Percentiles rank a stretch among this genome's conserved stretches.
Conservation (phyloP, 2,888 invertebrate genomes). For the Volucella zonaria region DNA sequence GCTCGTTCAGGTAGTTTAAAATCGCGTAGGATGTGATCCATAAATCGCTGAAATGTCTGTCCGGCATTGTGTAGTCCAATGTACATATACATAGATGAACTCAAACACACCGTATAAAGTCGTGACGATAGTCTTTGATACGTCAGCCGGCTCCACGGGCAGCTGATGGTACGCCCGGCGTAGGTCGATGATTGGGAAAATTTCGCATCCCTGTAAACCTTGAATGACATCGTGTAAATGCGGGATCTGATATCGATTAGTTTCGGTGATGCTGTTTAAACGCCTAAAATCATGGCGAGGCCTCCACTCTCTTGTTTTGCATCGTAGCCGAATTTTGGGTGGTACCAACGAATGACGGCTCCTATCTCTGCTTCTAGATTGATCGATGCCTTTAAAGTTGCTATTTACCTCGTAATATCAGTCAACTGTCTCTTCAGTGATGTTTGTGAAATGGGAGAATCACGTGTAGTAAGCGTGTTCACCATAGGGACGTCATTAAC, state of each 20-base stretch:
- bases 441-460: background rate
- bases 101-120: slow-evolving; percentile 67
- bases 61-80: slow-evolving; percentile 45
- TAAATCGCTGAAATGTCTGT: no score
- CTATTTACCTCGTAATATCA: no score
- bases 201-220: slow-evolving; percentile 66
- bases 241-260: slow-evolving; percentile 56
- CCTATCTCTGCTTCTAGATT: no score
- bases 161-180: no score
- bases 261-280: no score
- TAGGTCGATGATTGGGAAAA: slow-evolving; percentile 73
- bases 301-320: slow-evolving; percentile 1
- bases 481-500: background rate
- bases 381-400: no score
- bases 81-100: slow-evolving; percentile 67
- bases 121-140: background rate
- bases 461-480: background rate
- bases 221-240: slow-evolving; percentile 61
- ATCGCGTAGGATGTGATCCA: no score
- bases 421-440: background rate
- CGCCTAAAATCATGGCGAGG: slow-evolving; percentile 19
- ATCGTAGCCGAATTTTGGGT: background rate
- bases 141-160: slow-evolving; percentile 67
- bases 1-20: no score
- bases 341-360: no score